Evolutionary conservation across 2,888 invertebrate species (phyloP), one percentile per base, ranked within the genome.

Genomic region (Plutella xylostella): DNA sequence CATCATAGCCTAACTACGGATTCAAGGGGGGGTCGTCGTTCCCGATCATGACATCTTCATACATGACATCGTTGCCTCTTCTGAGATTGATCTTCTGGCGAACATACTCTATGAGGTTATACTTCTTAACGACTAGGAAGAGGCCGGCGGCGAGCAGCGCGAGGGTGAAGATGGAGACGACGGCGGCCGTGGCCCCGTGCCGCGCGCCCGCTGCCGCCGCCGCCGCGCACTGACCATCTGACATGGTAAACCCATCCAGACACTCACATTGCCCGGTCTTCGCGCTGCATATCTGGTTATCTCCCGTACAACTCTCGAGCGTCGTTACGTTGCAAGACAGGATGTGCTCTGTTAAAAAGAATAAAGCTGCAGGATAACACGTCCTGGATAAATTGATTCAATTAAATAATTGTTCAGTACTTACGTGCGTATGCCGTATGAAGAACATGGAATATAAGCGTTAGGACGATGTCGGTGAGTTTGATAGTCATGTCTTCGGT

Each of bases 1-100:
- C 14, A 33, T 15, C n/a, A 30, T 30, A 7, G 12, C 19, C 20
- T 22, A 25, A 14, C 45, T 74, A 85, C 28, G 79, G 84, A 51
- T 74, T 76, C 41, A 85, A 66, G 0, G 85, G 85, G 0, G 85
- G 84, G 52, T 85, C 85, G 45, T 85, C 85, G 45, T 83, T 80
- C 2, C 85, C 85, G 35, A 85, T 85, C 85, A 85, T 85, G n/a
- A 85, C 85, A 55, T 85, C 85, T 56, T 85, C 85, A 30, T 85
- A 85, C 69, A 79, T 77, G 2, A 79, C 65, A 57, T 83, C 74
- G 51, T 73, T 73, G 51, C 70, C 73, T 52, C 80, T 68, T 49
- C 77, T 66, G 14, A 61, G 54, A 48, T 72, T 71, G 37, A 84
- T 73, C 51, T 71, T 80, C 51, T 80, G 73, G 22, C 69, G 65